Evolutionary conservation across 2,888 invertebrate species (phyloP).

Genomic region (Rhagium mordax): DNA sequence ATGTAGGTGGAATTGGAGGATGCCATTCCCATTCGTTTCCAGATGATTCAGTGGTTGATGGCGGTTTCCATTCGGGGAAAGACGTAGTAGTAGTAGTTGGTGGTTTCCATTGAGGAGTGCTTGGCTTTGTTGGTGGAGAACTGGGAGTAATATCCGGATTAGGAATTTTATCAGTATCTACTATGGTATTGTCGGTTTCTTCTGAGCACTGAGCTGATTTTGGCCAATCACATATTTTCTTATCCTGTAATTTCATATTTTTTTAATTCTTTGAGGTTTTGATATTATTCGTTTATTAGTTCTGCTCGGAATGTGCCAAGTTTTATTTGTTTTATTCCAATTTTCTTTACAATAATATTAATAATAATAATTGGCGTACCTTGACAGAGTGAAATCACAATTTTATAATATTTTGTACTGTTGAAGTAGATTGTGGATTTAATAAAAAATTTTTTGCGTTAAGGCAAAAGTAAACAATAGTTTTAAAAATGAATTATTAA

Average conservation of each 20-base stretch:
- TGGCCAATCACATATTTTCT: constrained; percentile 84
- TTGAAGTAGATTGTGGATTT: too few species aligned
- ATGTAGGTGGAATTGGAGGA: constrained; percentile 62
- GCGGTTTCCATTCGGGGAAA: constrained; percentile 47
- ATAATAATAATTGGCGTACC: too few species aligned
- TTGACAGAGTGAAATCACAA: too few species aligned
- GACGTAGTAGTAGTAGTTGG: constrained; percentile 43
- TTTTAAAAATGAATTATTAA: too few species aligned
- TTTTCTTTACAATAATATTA: too few species aligned
- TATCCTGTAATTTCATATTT: constrained; percentile 66
- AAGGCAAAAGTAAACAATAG: too few species aligned
- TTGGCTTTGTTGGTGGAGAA: constrained; percentile 45
- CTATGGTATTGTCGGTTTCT: constrained; percentile 42
- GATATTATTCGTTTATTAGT: too few species aligned
- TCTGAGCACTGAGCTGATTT: constrained; percentile 74
- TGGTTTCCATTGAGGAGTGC: constrained; percentile 54
- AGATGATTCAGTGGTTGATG: constrained; percentile 46
- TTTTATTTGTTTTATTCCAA: too few species aligned
- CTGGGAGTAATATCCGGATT: constrained; percentile 28
- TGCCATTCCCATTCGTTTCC: constrained; percentile 61
- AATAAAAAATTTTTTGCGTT: too few species aligned
- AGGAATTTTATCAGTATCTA: constrained; percentile 32
- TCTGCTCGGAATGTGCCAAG: too few species aligned
- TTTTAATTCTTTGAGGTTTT: neutral
- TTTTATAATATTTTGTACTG: too few species aligned